Base-by-base conservation (phyloP, 2,888 invertebrate genomes). In the Lasiommata megera region DNA sequence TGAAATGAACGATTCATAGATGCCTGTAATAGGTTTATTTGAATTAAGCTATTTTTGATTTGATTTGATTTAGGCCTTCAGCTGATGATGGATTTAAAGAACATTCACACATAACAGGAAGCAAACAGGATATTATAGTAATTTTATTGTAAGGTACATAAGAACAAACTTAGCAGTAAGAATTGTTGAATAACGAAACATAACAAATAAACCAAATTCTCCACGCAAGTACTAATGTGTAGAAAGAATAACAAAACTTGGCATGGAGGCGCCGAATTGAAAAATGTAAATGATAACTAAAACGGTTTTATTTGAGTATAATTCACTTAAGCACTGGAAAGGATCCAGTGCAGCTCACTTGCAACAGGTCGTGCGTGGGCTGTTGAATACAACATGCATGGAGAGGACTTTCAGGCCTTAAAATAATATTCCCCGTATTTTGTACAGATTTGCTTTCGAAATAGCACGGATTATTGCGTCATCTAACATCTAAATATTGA, bases 271-370 rank as follows among this genome's bases (percentile, higher is more conserved):
- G 70, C 78, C 66, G 76, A 82, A 89, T 88, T 89, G 89, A 89
- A 89, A 90, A 89, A 88, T 88, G 82, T 88, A 84, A 88, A 90
- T 88, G 86, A 84, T 88, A 88, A 88, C 77, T 82, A 74, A 76
- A 76, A 76, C 73, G 79, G 69, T 76, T 83, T 84, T 86, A 84
- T 84, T 83, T 82, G 79, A 82, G 80, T 80, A 79, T 86, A 84
- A 81, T 80, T 82, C 81, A 76, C 79, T 85, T 83, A 79, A 79
- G 72, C 70, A 81, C 83, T 83, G 84, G 84, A 83, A 82, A 73
- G 77, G 71, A 74, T 83, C 84, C 84, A 84, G 84, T 77, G 67
- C 64, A 70, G 58, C 56, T 64, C 56, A 60, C 60, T 65, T 57
- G 84, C 85, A 86, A 86, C 85, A 86, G 85, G 85, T 85, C 77